Conservation (phyloP, 1,140 invertebrate species). For the Drosophila melanogaster region Release_6_plus_ISO1_MT NT_033777.3:21726501-21727000, state of each 20-base stretch:
- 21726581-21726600: too few species aligned
- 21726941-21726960: constrained; percentile 12
- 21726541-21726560: too few species aligned
- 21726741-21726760: constrained; percentile 18
- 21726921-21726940: constrained; percentile 77
- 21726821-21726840: constrained; percentile 48
- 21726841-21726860: constrained; percentile 41
- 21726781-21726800: constrained; percentile 29
- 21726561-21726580: too few species aligned
- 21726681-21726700: neutral
- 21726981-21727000: constrained; percentile 75
- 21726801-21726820: constrained; percentile 34
- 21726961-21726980: constrained; percentile 33
- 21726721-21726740: constrained; percentile 15
- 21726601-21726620: too few species aligned
- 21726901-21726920: constrained; percentile 69
- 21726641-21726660: neutral
- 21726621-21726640: neutral
- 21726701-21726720: neutral
- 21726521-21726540: too few species aligned
- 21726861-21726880: constrained; percentile 29
- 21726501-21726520: too few species aligned
- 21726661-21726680: neutral
- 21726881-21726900: constrained; percentile 43
- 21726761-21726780: constrained; percentile 55